A percentile compares a stretch with the other conserved stretches of the same genome.
Conservation (phyloP, 2,113 vertebrate species). For the Axis porcinus region DNA sequence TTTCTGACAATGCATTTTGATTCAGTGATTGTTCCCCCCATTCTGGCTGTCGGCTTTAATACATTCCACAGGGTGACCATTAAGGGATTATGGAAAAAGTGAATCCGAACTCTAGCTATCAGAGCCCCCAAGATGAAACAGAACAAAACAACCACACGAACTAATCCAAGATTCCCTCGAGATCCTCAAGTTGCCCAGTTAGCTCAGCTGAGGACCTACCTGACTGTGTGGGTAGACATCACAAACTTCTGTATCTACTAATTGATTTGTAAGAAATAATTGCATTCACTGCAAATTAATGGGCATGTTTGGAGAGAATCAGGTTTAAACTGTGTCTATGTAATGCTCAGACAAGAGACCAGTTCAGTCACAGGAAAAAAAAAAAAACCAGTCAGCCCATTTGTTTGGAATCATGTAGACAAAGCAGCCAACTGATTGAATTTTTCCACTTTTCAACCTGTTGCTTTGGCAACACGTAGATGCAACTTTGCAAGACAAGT, state of each 20-base stretch:
- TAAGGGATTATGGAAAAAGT: slow-evolving; percentile 28
- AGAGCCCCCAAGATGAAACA: neutral
- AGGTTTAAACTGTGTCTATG: slow-evolving; percentile 58
- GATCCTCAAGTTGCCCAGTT: neutral
- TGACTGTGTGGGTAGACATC: slow-evolving; percentile 8
- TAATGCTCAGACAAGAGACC: slow-evolving; percentile 33
- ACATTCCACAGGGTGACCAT: neutral
- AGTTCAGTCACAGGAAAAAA: neutral
- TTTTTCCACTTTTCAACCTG: slow-evolving; percentile 64
- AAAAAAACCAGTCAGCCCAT: neutral
- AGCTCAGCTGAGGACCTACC: neutral
- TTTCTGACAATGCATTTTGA: slow-evolving; percentile 9
- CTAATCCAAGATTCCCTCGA: neutral
- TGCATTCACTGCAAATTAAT: slow-evolving; percentile 56
- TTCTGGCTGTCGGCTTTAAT: slow-evolving; percentile 2
- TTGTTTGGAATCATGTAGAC: slow-evolving; percentile 66
- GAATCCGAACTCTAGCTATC: slow-evolving; percentile 1
- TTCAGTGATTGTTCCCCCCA: slow-evolving; percentile 7
- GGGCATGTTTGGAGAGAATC: slow-evolving; percentile 42
- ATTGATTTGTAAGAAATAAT: slow-evolving; percentile 58
- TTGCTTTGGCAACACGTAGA: slow-evolving; percentile 60
- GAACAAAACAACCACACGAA: neutral
- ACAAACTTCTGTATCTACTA: slow-evolving; percentile 34
- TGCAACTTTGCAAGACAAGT: slow-evolving; percentile 58
- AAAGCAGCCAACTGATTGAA: slow-evolving; percentile 62